Percentiles rank a stretch among this genome's conserved stretches.
These are phyloP conservation scores for Lates calcarifer DNA, from an alignment of 2,113 vertebrate species.

Conservation along the genomic window DNA sequence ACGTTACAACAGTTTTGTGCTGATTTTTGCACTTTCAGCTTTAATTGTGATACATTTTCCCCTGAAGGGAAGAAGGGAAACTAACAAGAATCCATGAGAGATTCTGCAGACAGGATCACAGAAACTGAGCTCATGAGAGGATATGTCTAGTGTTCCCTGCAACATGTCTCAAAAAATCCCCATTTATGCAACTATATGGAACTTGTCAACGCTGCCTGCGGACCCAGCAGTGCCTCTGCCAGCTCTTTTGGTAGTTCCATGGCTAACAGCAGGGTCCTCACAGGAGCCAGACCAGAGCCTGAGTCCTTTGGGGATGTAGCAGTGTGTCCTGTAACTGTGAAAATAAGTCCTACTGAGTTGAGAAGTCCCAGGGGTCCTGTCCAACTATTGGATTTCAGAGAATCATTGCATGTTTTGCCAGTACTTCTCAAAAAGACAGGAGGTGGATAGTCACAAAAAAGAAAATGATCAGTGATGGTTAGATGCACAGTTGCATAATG, in stretches of 20 bases:
- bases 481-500: not conserved
- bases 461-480: not conserved
- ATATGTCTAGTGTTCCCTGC: not conserved
- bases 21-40: not conserved
- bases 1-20: not conserved
- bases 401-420: not conserved
- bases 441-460: not conserved
- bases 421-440: not conserved
- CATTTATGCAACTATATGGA: not conserved
- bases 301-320: not conserved
- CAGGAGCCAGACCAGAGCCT: not conserved
- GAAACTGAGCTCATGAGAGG: not conserved
- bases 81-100: not conserved
- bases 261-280: conserved; percentile 4
- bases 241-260: not conserved
- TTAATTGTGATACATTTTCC: not conserved
- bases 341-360: conserved; percentile 16
- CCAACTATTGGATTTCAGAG: conserved; percentile 3
- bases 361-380: conserved; percentile 2
- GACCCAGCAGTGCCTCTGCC: not conserved
- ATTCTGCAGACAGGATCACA: not conserved
- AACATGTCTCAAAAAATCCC: not conserved
- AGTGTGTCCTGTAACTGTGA: not conserved
- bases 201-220: not conserved
- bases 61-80: not conserved